Evolutionary conservation across 2,797 vertebrate species (phyloP).

Genomic region (Takifugu rubripes): DNA sequence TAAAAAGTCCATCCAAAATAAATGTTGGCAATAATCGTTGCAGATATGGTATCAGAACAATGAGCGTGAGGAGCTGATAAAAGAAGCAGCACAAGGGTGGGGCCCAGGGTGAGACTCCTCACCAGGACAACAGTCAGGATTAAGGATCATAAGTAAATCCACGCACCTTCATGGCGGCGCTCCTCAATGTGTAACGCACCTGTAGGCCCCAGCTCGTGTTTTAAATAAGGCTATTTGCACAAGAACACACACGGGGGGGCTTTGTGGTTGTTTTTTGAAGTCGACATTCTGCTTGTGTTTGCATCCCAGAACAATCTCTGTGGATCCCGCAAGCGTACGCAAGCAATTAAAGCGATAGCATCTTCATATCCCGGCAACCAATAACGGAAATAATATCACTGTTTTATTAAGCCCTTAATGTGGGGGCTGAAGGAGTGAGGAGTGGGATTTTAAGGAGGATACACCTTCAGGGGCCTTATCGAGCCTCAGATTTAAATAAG

Average conservation of each 20-base stretch:
- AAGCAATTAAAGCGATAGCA: slow-evolving; percentile 84
- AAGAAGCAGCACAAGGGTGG: slow-evolving; percentile 12
- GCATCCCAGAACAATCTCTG: slow-evolving; percentile 82
- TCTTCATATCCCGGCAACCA: slow-evolving; percentile 82
- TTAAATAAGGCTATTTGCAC: slow-evolving; percentile 74
- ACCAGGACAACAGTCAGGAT: slow-evolving; percentile 36
- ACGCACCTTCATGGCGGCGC: slow-evolving; percentile 34
- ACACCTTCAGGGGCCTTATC: slow-evolving; percentile 71
- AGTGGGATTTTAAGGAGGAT: slow-evolving; percentile 71
- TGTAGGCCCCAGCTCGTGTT: slow-evolving; percentile 66
- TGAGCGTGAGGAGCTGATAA: slow-evolving; percentile 21
- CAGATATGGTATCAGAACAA: slow-evolving; percentile 12
- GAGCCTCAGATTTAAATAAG: slow-evolving; percentile 70
- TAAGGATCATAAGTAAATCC: slow-evolving; percentile 35
- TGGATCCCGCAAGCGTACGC: slow-evolving; percentile 77
- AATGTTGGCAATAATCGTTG: slow-evolving; percentile 6
- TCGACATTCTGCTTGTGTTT: slow-evolving; percentile 82
- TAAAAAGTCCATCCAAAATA: slow-evolving; percentile 18
- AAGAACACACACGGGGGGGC: slow-evolving; percentile 69
- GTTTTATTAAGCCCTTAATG: slow-evolving; percentile 80
- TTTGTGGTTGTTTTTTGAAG: slow-evolving; percentile 78
- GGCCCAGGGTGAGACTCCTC: slow-evolving; percentile 34
- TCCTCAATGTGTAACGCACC: slow-evolving; percentile 18
- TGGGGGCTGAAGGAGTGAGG: slow-evolving; percentile 68
- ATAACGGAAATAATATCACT: slow-evolving; percentile 83